Evolutionary conservation across 2,888 invertebrate genomes (phyloP), one percentile per base, ranked within the genome.

Genomic region (Clusia tigrina): DNA sequence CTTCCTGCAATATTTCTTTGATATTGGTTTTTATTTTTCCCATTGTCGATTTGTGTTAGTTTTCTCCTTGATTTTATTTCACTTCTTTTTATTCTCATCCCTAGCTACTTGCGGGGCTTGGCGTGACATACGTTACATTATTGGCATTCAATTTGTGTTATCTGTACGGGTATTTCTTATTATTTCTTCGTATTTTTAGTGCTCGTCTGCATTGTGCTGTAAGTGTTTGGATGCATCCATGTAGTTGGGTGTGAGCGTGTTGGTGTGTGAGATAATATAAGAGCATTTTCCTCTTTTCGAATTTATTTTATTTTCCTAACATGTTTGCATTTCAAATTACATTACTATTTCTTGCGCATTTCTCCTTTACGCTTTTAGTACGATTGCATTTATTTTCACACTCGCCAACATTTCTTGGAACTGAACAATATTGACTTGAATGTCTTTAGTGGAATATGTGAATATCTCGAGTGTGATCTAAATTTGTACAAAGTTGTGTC

Each of bases 81-180:
- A n/a, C n/a, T n/a, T 15, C 42, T 42, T 42, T 42, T 42, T 32
- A 32, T 32, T 9, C 32, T 32, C 32, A 32, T 65, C 54, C 48
- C 52, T 53, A 22, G 63, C 58, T 62, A 51, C 61, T 53, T 26
- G 23, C 58, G 58, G 65, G 69, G 68, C 42, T n/a, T 42, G 42
- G 10, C 42, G 73, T 68, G 77, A 69, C 77, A 77, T 74, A 75
- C 77, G 77, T 72, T 74, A 77, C 77, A 76, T 78, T 78, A 78
- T 78, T 78, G 78, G 79, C 79, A 78, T 78, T 78, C 78, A 77
- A 78, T 79, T 78, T 78, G 76, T 76, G 76, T 78, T 78, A 78
- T 78, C 78, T 74, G 72, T 20, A 15, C 1, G 10, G 22, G 22
- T 18, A 54, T 24, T 54, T 54, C 32, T 1, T 26, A 26, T 26